These are phyloP conservation scores for Corydoras maculifer DNA, from an alignment of 2,113 vertebrate genomes.

Conservation along the genomic window DNA sequence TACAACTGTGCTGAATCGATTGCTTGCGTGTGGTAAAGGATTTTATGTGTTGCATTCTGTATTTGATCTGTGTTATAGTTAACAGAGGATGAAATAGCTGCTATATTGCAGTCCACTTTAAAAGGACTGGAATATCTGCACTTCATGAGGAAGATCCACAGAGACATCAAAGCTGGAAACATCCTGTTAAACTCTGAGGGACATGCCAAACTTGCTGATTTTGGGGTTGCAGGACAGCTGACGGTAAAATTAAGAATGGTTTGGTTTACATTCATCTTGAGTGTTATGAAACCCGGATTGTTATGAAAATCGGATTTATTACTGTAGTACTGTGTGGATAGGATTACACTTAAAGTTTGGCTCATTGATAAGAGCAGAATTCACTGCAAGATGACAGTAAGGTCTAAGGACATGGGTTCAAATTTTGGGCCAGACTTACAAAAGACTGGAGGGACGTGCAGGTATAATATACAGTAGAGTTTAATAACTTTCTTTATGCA, in stretches of 20 bases:
- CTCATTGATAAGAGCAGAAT: no score
- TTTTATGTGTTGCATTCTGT: neutral
- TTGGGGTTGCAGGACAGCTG: constrained; percentile 94
- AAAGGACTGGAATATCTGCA: constrained; percentile 98
- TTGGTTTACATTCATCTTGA: neutral
- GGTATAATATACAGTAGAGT: no score
- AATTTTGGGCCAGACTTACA: no score
- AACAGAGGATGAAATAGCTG: constrained; percentile 96
- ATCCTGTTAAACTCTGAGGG: constrained; percentile 97
- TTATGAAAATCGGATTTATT: no score
- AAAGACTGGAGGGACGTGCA: no score
- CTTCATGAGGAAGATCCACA: constrained; percentile 99
- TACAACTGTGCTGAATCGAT: no score
- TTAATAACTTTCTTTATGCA: no score
- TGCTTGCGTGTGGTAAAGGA: neutral
- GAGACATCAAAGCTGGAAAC: constrained; percentile 98
- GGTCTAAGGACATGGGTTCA: no score
- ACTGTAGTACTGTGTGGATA: no score
- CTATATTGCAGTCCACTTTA: constrained; percentile 93
- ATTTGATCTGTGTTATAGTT: constrained; percentile 61
- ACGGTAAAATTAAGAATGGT: constrained; percentile 70
- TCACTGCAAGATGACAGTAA: no score
- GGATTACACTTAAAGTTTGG: no score
- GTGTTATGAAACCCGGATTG: no score
- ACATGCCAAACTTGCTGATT: constrained; percentile 95